Base-by-base conservation (phyloP, 2,113 vertebrate genomes). In the Sclerurus mexicanus region DNA sequence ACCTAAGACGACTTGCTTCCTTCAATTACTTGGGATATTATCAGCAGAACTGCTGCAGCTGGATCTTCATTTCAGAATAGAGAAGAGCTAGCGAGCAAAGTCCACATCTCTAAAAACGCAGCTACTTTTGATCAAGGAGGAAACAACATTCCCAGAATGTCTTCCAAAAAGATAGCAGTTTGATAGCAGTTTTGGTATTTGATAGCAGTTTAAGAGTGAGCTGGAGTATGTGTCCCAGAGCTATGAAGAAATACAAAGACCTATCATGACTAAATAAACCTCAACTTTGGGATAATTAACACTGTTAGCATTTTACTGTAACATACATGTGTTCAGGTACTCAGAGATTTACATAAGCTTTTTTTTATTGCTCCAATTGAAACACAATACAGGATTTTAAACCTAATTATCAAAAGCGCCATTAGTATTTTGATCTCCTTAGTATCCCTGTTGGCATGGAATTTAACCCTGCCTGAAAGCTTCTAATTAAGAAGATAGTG, bases 381-480 rank as follows among this genome's bases (percentile, higher is more conserved):
- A 95, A 81, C 27, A 96, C 77, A 94, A 86, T 67, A 92, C 13
- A 68, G 83, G 73, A 92, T 72, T 92, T 95, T 49, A 85, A 90
- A 87, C 49, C 92, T 79, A 94, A 97, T 93, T 96, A 95, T 84
- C 40, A 67, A 89, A 92, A 90, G 60, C n/a, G 30, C 86, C 69
- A 90, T 84, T 84, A 94, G 60, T 56, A 92, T 93, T 96, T 94
- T 94, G 64, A 96, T 90, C 88, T 82, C 84, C 85, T 96, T 94
- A 89, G 66, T 7, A 94, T 89, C 58, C 69, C 52, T 94, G 25
- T 53, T 89, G 85, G 76, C 95, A 87, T 12, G 16, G 46, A 83
- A 77, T 76, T 92, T 92, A 84, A 83, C 82, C 15, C 35, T 49
- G 69, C 23, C 62, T 87, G 56, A 89, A 93, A 92, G 83, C 90